phyloP scores from a whole-genome alignment of 2,888 invertebrate genomes.

The Ametastegia equiseti region DNA sequence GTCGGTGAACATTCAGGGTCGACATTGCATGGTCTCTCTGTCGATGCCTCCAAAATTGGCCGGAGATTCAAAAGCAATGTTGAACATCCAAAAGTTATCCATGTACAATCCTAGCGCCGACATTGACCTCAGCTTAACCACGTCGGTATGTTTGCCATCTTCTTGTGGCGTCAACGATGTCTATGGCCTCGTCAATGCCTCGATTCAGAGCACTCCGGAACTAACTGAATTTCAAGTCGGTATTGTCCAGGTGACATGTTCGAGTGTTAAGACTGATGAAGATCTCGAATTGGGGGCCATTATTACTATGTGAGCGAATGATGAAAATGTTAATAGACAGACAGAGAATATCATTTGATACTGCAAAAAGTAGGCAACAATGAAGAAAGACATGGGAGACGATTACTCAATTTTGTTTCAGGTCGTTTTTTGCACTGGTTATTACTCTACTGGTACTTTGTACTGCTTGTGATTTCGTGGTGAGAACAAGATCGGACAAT shows the following conservation, averaged over 20 bases:
- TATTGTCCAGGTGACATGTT: constrained; percentile 3
- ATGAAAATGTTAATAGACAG: not conserved
- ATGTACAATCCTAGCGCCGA: not conserved
- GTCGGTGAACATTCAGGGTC: constrained; percentile 69
- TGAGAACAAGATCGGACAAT: not conserved
- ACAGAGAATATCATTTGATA: not conserved
- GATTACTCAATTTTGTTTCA: constrained; percentile 53
- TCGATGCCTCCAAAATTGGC: constrained; percentile 7
- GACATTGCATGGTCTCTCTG: constrained; percentile 70
- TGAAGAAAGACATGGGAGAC: not conserved
- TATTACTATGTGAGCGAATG: constrained; percentile 25
- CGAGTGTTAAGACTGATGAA: not conserved
- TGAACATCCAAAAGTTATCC: not conserved
- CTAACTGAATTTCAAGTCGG: not conserved
- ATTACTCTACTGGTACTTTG: constrained; percentile 57
- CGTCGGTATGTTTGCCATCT: constrained; percentile 75
- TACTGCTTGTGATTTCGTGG: constrained; percentile 58
- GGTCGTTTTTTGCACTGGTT: constrained; percentile 56
- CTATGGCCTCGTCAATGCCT: constrained; percentile 49
- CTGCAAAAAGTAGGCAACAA: not conserved
- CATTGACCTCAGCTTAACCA: constrained; percentile 58
- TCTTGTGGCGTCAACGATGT: constrained; percentile 72
- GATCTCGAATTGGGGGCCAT: not conserved
- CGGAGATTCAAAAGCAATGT: not conserved
- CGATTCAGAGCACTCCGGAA: not conserved